These are phyloP conservation scores for Epinephelus cyanopodus DNA, from an alignment of 2,113 vertebrate genomes.

Conservation along the genomic window DNA sequence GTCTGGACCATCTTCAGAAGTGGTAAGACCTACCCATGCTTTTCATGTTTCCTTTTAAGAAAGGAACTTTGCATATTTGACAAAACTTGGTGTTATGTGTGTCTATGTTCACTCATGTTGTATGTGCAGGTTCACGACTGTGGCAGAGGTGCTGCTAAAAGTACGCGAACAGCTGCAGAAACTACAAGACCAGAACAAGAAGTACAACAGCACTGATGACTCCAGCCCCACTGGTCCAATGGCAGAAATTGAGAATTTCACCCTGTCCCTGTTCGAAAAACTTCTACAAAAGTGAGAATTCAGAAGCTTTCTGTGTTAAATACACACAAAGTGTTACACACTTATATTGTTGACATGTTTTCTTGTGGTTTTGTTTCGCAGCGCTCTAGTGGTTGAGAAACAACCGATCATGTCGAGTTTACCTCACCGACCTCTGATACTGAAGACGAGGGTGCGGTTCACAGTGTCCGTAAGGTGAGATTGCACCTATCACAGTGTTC, in stretches of 20 bases:
- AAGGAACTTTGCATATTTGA: background rate
- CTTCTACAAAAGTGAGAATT: constrained; percentile 89
- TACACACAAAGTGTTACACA: background rate
- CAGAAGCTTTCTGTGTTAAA: background rate
- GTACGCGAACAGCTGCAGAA: constrained; percentile 91
- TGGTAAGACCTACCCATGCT: constrained; percentile 81
- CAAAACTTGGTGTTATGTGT: background rate
- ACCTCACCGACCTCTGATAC: constrained; percentile 88
- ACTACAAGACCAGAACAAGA: constrained; percentile 90
- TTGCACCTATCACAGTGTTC: background rate
- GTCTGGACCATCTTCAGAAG: constrained; percentile 91
- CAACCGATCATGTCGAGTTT: constrained; percentile 92
- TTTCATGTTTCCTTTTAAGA: background rate
- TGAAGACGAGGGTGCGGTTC: constrained; percentile 92
- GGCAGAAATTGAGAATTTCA: constrained; percentile 81
- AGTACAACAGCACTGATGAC: constrained; percentile 75
- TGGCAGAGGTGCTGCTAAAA: constrained; percentile 89
- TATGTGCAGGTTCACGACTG: constrained; percentile 88
- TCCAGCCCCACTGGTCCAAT: constrained; percentile 83
- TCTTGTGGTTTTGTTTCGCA: constrained; percentile 61
- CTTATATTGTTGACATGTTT: background rate
- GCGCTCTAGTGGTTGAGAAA: constrained; percentile 95
- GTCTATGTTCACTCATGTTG: background rate
- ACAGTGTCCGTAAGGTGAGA: constrained; percentile 90
- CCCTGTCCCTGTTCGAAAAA: constrained; percentile 83